Base-by-base conservation (phyloP, 2,888 invertebrate genomes). In the Melanotus villosus region DNA sequence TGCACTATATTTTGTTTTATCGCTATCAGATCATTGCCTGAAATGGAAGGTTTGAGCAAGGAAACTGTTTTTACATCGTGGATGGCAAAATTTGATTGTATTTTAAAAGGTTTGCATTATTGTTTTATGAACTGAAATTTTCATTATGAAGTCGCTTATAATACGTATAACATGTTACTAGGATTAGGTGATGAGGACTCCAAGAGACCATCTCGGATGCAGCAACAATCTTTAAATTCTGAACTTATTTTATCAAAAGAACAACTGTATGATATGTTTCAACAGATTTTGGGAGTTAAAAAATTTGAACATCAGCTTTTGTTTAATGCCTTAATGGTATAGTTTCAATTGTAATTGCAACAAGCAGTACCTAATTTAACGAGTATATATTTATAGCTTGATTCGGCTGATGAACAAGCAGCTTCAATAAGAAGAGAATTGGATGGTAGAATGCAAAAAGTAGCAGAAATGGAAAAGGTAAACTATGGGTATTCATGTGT, bases 251-350 rank as follows among this genome's bases (percentile, higher is more conserved):
- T 99, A 77, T 97, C 97, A 79, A 99, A 99, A 87, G 99, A 99
- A 83, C 99, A 99, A 84, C 90, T 99, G 9, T 99, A 98, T 86
- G 99, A 99, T 85, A 98, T 99, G 97, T 99, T 99, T 86, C 99
- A 99, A 86, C 98, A 98, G 86, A 98, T 99, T 77, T 88, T 99
- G 71, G 94, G 94, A 62, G 96, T 99, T 62, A 99, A 99, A 88
- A 99, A 99, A 86, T 99, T 99, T 85, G 99, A 99, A 86, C 99
- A 99, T 86, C 99, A 99, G 87, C 91, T 99, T 80, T 90, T 99
- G 70, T 99, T 97, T 88, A 99, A 99, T 88, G 98, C 99, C 76
- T 90, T 99, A 83, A 93, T 97, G 92, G 94, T 95, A 85, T 84
- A 83, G 75, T 50, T 41, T 18, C n/a, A n/a, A n/a, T n/a, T n/a